Base-by-base conservation (phyloP, 2,113 vertebrate species). In the Meleagris gallopavo region DNA sequence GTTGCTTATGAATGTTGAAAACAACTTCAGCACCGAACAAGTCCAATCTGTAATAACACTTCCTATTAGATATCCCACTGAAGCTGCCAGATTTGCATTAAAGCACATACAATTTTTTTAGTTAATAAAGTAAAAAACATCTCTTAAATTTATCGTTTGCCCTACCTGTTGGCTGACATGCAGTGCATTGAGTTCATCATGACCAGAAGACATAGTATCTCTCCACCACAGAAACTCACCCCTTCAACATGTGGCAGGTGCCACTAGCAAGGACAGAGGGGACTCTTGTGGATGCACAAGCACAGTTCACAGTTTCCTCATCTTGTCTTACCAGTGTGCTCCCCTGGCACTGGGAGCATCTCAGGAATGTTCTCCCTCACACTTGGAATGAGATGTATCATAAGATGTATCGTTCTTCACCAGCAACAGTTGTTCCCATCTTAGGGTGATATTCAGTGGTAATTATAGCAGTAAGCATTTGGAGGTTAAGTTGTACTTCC, bases 21-120 rank as follows among this genome's bases (percentile, higher is more conserved):
- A 75, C 45, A 88, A 83, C 76, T 72, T 80, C 71, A 94, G 45
- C 54, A 52, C 81, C 83, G 60, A 85, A 94, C 79, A 38, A n/a
- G 71, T 74, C 52, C 71, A 66, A 41, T 48, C 84, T 90, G 78
- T 3, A 5, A 24, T 57, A 92, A 36, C 45, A 64, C 54, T 83
- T 94, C 48, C 50, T 88, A 64, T 73, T 81, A 78, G 70, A 40
- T 52, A 62, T 20, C 70, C 57, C 48, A 12, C n/a, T 66, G 36
- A 73, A 89, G 72, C 34, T 70, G 50, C 24, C 52, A 89, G 60
- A 84, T 73, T 73, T 82, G 79, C 74, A 60, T 60, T 74, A 73
- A 67, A 84, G 4, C 45, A 85, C 29, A 54, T 30, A n/a, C 29
- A 41, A 77, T n/a, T 55, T 79, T 79, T 87, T 50, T 74, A 89